Base-by-base conservation (phyloP, 2,888 invertebrate genomes). In the Linnaemya vulpina region DNA sequence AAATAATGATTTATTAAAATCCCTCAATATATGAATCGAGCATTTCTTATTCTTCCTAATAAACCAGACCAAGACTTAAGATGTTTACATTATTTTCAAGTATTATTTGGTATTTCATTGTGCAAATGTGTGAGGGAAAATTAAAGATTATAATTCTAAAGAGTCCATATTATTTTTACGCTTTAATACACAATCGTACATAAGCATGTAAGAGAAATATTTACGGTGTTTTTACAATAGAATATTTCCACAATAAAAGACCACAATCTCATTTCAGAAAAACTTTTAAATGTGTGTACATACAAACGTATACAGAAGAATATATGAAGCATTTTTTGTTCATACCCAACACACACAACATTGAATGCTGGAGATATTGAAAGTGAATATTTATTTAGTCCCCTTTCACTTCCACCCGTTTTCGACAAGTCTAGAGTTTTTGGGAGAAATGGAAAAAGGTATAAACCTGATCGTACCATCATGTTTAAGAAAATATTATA, bases 301-400 rank as follows among this genome's bases (percentile, higher is more conserved):
- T 11, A 49, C 9, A 17, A 22, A 40, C 40, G 17, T 67, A 51
- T 1, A 51, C 9, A 9, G 3, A 51, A 17, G 51, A 51, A 51
- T 30, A 30, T 30, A 30, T 30, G 13, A 11, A 40, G 13, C 1
- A 40, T 11, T 2, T 25, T 43, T 4, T 65, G 22, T 62, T 35
- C 20, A 20, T 62, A 43, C 25, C 10, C 10, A 51, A 8, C 20
- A 15, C 3, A 11, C 20, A 55, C 9, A 70, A 91, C 93, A 3
- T 40, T 11, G 13, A 40, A 40, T 13, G 11, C 11, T 10, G 1
- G 40, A 40, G 13, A 40, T 40, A 40, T 30, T 30, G 2, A 30
- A 30, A 30, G 2, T 30, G 30, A 30, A 30, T 30, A 3, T 30
- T n/a, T n/a, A n/a, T n/a, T n/a, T n/a, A n/a, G n/a, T n/a, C n/a